phyloP scores from a whole-genome alignment of 1,140 invertebrate species.

The Drosophila biarmipes region DNA sequence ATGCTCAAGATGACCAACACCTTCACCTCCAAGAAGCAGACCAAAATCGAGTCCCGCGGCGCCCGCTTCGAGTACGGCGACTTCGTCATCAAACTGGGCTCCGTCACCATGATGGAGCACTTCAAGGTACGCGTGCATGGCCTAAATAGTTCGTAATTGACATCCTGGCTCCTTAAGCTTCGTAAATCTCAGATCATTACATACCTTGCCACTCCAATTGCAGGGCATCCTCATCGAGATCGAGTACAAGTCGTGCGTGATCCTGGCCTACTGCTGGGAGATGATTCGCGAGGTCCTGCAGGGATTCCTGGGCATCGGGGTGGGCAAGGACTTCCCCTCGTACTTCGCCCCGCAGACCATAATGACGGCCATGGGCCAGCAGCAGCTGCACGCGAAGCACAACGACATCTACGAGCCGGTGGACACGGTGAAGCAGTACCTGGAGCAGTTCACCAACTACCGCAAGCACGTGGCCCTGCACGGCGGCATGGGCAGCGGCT shows the following conservation, averaged over 20 bases:
- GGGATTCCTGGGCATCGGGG: constrained; percentile 93
- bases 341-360: constrained; percentile 86
- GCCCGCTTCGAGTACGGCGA: constrained; percentile 96
- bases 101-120: constrained; percentile 95
- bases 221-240: constrained; percentile 95
- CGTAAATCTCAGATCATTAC: too few relatives aligned
- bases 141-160: too few relatives aligned
- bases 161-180: too few relatives aligned
- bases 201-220: background rate
- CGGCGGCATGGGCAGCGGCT: constrained; percentile 13
- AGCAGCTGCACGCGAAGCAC: constrained; percentile 85
- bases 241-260: constrained; percentile 96
- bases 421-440: constrained; percentile 97
- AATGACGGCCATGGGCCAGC: constrained; percentile 78
- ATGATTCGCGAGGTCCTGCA: constrained; percentile 96
- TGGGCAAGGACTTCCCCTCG: constrained; percentile 87
- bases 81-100: constrained; percentile 97
- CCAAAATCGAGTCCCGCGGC: constrained; percentile 96
- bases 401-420: constrained; percentile 95
- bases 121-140: constrained; percentile 87
- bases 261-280: constrained; percentile 95
- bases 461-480: constrained; percentile 87
- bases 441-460: constrained; percentile 96
- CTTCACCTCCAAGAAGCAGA: constrained; percentile 95
- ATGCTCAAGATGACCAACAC: constrained; percentile 95